These are phyloP conservation scores for Lethrus apterus DNA, from an alignment of 1,140 invertebrate species.

Conservation along the genomic window DNA sequence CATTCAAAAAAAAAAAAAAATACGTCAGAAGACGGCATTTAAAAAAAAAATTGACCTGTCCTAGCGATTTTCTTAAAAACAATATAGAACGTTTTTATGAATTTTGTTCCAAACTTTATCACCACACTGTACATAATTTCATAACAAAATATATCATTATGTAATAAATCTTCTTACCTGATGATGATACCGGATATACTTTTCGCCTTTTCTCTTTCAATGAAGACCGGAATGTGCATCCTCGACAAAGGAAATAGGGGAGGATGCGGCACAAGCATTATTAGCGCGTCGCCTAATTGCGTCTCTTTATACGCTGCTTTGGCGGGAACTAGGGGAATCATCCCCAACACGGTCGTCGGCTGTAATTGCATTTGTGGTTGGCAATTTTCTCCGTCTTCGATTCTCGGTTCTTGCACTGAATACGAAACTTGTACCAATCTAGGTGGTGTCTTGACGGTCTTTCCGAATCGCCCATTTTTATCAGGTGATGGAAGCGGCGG, in stretches of 20 bases:
- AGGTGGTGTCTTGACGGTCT: constrained; percentile 55
- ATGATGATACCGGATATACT: constrained; percentile 71
- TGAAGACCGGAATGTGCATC: constrained; percentile 76
- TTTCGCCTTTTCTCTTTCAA: constrained; percentile 58
- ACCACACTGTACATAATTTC: too few species aligned
- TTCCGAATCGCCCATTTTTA: constrained; percentile 48
- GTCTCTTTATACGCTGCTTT: constrained; percentile 76
- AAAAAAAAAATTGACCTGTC: too few species aligned
- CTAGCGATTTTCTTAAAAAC: too few species aligned
- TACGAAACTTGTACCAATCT: constrained; percentile 71
- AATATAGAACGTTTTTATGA: too few species aligned
- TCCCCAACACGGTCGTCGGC: constrained; percentile 62
- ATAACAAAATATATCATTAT: background rate
- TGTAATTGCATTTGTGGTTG: constrained; percentile 70
- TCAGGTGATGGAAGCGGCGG: constrained; percentile 57
- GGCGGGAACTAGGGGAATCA: constrained; percentile 64
- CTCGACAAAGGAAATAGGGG: constrained; percentile 81
- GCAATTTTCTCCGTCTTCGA: constrained; percentile 57
- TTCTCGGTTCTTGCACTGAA: constrained; percentile 70
- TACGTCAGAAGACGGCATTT: too few species aligned
- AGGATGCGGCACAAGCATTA: constrained; percentile 79
- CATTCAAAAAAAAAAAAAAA: background rate
- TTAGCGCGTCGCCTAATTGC: constrained; percentile 67
- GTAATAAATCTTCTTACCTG: constrained; percentile 51
- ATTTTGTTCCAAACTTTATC: too few species aligned